Evolutionary conservation across 2,888 invertebrate species (phyloP).

Genomic region (Volucella inanis): DNA sequence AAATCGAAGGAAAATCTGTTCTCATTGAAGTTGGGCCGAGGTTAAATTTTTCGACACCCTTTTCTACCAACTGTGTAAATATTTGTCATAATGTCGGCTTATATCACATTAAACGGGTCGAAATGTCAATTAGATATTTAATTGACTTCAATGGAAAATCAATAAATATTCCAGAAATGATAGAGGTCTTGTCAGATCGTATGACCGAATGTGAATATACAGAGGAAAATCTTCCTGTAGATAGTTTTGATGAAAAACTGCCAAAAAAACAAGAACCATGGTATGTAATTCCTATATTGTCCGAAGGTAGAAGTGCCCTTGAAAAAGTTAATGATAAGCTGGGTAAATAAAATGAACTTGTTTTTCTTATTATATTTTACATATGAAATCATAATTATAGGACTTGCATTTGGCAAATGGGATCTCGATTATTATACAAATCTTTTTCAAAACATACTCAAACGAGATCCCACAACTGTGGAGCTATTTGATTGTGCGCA

Average conservation of each 20-base stretch:
- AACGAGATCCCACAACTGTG: constrained; percentile 97
- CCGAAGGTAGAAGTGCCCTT: constrained; percentile 90
- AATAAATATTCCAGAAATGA: constrained; percentile 78
- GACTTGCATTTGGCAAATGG: constrained; percentile 96
- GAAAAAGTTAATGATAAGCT: constrained; percentile 90
- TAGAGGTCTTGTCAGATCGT: constrained; percentile 91
- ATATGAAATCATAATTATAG: constrained; percentile 79
- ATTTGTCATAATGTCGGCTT: constrained; percentile 94
- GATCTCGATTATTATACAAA: constrained; percentile 95
- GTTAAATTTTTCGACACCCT: constrained; percentile 97
- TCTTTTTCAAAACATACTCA: constrained; percentile 91
- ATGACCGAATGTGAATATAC: constrained; percentile 97
- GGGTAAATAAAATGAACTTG: constrained; percentile 83
- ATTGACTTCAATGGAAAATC: constrained; percentile 83
- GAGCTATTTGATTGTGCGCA: constrained; percentile 99
- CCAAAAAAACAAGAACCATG: constrained; percentile 89
- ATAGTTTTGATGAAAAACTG: constrained; percentile 88
- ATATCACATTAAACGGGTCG: constrained; percentile 89
- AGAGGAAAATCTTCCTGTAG: constrained; percentile 85
- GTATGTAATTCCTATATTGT: constrained; percentile 92
- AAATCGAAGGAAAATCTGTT: constrained; percentile 81
- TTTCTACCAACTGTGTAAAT: constrained; percentile 97
- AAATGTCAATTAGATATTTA: constrained; percentile 91
- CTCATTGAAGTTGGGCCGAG: constrained; percentile 96
- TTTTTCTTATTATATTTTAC: not conserved